These are phyloP conservation scores for Lepeophtheirus nordmannii DNA, from an alignment of 2,888 invertebrate genomes.

Conservation along the genomic window DNA sequence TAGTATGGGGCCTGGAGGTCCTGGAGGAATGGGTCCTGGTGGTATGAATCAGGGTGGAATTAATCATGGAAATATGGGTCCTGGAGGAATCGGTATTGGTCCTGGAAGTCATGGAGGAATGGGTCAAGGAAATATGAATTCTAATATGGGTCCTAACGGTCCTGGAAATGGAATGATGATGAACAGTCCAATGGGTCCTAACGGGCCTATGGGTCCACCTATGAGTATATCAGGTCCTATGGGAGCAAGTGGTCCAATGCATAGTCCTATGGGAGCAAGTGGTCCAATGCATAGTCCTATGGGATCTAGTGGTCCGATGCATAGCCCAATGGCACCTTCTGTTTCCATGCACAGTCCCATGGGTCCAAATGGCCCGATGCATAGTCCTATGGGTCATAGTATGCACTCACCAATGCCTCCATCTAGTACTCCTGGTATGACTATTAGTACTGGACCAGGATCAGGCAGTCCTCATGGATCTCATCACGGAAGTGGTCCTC, in stretches of 20 bases:
- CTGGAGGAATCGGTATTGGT: background rate
- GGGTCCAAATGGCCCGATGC: constrained; percentile 33
- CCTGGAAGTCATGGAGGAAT: constrained; percentile 7
- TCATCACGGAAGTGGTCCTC: constrained; percentile 21
- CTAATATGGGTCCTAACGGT: constrained; percentile 21
- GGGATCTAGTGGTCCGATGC: constrained; percentile 26
- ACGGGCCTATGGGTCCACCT: constrained; percentile 23
- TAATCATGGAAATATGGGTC: constrained; percentile 23
- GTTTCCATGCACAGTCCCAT: constrained; percentile 34
- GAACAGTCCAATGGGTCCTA: constrained; percentile 24
- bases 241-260: constrained; percentile 26
- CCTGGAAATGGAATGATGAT: constrained; percentile 11
- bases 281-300: constrained; percentile 24
- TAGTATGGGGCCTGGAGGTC: constrained; percentile 26
- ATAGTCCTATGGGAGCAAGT: constrained; percentile 28
- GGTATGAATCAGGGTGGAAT: constrained; percentile 25
- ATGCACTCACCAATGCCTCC: constrained; percentile 34
- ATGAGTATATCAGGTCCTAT: constrained; percentile 28
- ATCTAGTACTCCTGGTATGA: constrained; percentile 26
- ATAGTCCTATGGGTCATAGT: constrained; percentile 26
- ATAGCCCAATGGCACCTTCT: constrained; percentile 33
- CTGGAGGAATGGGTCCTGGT: constrained; percentile 29
- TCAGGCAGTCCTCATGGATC: constrained; percentile 25
- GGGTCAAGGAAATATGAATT: constrained; percentile 5
- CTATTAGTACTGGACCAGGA: constrained; percentile 28